phyloP scores from a whole-genome alignment of 2,888 invertebrate species.

The Tenodera sinensis region DNA sequence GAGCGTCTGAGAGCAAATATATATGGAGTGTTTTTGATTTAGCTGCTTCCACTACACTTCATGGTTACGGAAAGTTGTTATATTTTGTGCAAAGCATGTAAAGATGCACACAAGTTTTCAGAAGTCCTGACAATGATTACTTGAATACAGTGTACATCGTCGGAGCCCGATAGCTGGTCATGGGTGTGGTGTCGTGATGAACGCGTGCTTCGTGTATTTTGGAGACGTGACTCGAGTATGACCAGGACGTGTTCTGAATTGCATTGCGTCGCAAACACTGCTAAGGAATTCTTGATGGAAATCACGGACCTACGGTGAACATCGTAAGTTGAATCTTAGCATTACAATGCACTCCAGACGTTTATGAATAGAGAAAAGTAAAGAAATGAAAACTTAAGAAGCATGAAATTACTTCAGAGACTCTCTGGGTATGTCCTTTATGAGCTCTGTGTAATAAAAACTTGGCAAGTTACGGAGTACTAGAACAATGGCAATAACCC shows the following conservation, averaged over 20 bases:
- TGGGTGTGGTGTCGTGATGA: background rate
- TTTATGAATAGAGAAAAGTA: background rate
- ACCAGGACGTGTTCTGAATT: background rate
- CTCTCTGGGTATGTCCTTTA: no score
- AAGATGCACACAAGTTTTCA: no score
- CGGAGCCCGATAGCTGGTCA: background rate
- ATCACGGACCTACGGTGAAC: background rate
- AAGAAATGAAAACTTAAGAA: background rate
- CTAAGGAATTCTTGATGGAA: background rate
- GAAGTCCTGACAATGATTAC: background rate
- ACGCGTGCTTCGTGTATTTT: background rate
- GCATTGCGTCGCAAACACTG: background rate
- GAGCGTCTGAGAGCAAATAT: no score
- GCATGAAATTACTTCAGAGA: background rate
- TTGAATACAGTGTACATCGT: background rate
- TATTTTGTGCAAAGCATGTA: no score
- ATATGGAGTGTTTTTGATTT: no score
- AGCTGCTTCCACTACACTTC: no score
- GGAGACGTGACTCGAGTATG: background rate
- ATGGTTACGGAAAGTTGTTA: no score
- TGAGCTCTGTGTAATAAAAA: no score
- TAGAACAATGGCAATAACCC: no score
- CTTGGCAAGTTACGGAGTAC: no score
- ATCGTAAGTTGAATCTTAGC: background rate
- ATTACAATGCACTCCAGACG: background rate